Conservation (phyloP, 2,113 vertebrate genomes). For the Boulengeromyrus knoepffleri region DNA sequence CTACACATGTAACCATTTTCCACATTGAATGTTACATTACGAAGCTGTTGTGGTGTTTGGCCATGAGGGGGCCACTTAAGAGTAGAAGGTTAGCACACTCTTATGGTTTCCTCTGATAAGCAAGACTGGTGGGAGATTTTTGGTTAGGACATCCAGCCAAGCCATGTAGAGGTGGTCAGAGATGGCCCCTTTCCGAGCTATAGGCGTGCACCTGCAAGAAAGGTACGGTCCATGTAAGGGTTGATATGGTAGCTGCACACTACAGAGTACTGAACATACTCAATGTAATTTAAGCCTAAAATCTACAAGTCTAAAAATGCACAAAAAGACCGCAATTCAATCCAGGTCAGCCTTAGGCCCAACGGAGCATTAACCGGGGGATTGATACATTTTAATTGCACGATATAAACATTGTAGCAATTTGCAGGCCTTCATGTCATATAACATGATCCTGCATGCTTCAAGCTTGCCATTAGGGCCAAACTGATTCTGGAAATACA, state of each 20-base stretch:
- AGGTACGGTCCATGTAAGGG: neutral
- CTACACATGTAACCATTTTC: conserved; percentile 23
- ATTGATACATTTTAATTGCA: neutral
- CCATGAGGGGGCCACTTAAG: conserved; percentile 54
- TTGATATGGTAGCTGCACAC: neutral
- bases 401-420: neutral
- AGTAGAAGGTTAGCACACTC: conserved; percentile 96
- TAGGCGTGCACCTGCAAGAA: conserved; percentile 83
- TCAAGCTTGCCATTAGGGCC: neutral
- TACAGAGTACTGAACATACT: neutral
- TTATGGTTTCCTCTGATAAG: conserved; percentile 95
- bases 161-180: conserved; percentile 93
- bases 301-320: neutral
- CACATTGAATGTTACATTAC: neutral
- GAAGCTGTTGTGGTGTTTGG: neutral
- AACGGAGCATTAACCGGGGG: neutral
- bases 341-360: neutral
- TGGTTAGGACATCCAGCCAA: conserved; percentile 88
- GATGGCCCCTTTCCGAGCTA: conserved; percentile 85
- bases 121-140: conserved; percentile 84
- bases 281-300: neutral
- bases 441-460: neutral
- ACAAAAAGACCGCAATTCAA: neutral
- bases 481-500: neutral
- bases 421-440: neutral